A percentile compares a stretch with the other conserved stretches of the same genome.
phyloP scores from a whole-genome alignment of 2,888 invertebrate species.

The Drosophila bunnanda region DNA sequence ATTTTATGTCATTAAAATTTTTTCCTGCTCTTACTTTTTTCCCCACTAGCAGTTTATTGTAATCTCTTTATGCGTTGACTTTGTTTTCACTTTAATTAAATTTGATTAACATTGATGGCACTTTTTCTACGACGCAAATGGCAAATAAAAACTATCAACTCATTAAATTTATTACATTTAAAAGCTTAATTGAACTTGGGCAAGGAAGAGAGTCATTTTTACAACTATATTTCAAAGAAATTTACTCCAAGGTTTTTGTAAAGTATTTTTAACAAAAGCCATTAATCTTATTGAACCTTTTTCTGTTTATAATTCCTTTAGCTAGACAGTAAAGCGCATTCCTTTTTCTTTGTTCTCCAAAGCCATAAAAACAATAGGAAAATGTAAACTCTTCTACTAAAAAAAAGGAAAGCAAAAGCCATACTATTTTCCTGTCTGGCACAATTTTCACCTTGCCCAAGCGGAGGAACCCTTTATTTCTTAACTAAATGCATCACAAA shows the following conservation, averaged over 20 bases:
- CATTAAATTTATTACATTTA: slow-evolving; percentile 35
- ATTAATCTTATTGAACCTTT: neutral
- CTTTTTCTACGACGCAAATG: slow-evolving; percentile 21
- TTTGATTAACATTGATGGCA: slow-evolving; percentile 55
- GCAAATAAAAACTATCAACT: slow-evolving; percentile 3
- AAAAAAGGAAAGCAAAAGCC: no score
- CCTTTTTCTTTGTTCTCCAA: neutral
- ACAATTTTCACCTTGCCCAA: neutral
- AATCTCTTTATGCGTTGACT: slow-evolving; percentile 44
- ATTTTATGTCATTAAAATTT: slow-evolving; percentile 27
- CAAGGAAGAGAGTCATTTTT: no score
- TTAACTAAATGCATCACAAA: slow-evolving; percentile 15
- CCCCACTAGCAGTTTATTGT: slow-evolving; percentile 17
- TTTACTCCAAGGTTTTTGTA: no score
- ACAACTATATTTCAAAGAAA: neutral
- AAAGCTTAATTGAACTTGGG: neutral
- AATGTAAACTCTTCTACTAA: neutral
- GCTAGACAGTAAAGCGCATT: neutral
- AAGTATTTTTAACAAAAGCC: neutral
- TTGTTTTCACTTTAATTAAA: slow-evolving; percentile 61
- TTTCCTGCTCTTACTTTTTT: slow-evolving; percentile 15
- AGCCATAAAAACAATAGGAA: no score
- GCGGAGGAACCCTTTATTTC: slow-evolving; percentile 5
- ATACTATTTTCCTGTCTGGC: no score
- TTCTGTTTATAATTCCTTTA: neutral